Base-by-base conservation (phyloP, 2,113 vertebrate genomes). In the Ceyx melanurus region DNA sequence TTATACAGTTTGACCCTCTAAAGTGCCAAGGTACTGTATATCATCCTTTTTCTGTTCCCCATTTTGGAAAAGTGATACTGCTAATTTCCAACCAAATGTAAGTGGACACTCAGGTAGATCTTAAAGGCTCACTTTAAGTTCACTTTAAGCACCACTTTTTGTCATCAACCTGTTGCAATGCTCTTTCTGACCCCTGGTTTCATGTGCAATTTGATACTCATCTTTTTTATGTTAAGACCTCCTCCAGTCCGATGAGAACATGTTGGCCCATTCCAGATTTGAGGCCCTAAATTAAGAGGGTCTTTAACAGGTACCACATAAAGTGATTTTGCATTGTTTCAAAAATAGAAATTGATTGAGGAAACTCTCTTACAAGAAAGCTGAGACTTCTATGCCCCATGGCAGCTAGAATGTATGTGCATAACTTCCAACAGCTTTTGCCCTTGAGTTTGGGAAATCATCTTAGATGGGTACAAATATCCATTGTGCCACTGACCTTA, bases 361-460 rank as follows among this genome's bases (percentile, higher is more conserved):
- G 53, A 48, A 75, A 29, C 13, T 61, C 11, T 60, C 19, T 64
- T 40, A 51, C 2, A 66, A 64, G 33, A 78, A 3, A n/a, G 40
- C 4, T 54, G 33, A 91, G 19, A 26, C 19, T 43, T 54, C 51
- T 77, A 4, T 16, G 8, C 43, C 43, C 17, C 29, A 26, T 3
- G 16, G 33, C 45, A 72, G 17, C 18, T 19, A 67, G 17, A 6
- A 17, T 16, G 20, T 40, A 67, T 0, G 1, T 18, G 20, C 0
- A 0, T 13, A 23, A 62, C 20, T 76, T 80, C 13, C 45, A 68
- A n/a, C 14, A 80, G 15, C 11, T 73, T 66, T 37, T 3, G 1
- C 31, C n/a, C 25, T 72, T 46, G 8, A 61, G 10, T 57, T 84
- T 48, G 45, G 40, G 26, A 35, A 92, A 72, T 57, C 67, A 85